A percentile compares a stretch with the other conserved stretches of the same genome.
These are phyloP conservation scores for Doryteuthis pealeii DNA, from an alignment of 1,140 invertebrate species.

Conservation along the genomic window DNA sequence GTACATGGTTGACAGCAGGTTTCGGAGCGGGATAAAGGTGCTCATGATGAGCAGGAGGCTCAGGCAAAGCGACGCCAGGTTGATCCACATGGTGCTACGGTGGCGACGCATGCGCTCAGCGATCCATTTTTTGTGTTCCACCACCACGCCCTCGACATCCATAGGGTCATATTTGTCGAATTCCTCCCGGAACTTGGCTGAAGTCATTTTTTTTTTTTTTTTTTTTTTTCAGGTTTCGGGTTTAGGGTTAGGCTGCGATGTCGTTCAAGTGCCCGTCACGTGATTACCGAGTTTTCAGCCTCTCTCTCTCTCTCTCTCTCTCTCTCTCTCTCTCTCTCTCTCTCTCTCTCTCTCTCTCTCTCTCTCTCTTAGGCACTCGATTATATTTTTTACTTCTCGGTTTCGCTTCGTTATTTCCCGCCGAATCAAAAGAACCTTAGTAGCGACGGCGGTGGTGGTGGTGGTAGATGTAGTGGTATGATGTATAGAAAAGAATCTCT, in stretches of 20 bases:
- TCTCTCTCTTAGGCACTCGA: too few relatives aligned
- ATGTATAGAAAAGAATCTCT: too few relatives aligned
- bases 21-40: slow-evolving; percentile 33
- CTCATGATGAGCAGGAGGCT: slow-evolving; percentile 31
- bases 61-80: slow-evolving; percentile 35
- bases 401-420: too few relatives aligned
- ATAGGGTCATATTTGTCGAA: slow-evolving; percentile 23
- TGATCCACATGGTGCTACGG: slow-evolving; percentile 31
- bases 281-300: too few relatives aligned
- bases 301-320: too few relatives aligned
- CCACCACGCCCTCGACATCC: slow-evolving; percentile 23
- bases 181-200: slow-evolving; percentile 6
- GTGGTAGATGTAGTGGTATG: too few relatives aligned
- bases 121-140: slow-evolving; percentile 19
- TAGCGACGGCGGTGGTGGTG: too few relatives aligned
- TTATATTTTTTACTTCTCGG: too few relatives aligned
- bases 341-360: neutral
- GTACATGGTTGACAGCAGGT: slow-evolving; percentile 36
- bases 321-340: neutral
- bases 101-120: slow-evolving; percentile 16
- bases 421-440: too few relatives aligned
- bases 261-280: too few relatives aligned
- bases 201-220: neutral
- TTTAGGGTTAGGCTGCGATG: too few relatives aligned
- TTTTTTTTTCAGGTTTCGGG: too few relatives aligned